A percentile compares a stretch with the other conserved stretches of the same genome.
Conservation (phyloP, 2,113 vertebrate species). For the Octodon degus region DNA sequence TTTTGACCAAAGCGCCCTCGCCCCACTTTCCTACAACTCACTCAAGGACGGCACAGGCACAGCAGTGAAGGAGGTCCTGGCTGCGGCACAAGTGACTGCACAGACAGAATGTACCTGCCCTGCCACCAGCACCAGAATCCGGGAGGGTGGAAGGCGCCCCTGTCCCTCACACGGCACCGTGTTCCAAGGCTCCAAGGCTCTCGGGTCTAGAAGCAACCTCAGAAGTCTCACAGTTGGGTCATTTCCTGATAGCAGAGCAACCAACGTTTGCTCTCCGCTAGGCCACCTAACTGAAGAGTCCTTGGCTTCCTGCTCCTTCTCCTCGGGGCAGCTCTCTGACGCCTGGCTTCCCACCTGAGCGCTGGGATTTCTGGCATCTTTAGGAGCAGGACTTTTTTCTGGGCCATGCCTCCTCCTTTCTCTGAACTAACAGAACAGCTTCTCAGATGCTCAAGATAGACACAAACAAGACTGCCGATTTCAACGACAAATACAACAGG, state of each 20-base stretch:
- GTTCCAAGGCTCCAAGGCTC: background rate
- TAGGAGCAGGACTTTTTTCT: background rate
- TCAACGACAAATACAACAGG: background rate
- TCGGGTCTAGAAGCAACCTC: background rate
- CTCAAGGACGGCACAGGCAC: background rate
- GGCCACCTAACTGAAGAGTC: background rate
- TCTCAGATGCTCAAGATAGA: background rate
- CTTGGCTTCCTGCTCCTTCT: background rate
- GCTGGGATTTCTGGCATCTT: constrained; percentile 22
- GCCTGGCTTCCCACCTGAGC: background rate
- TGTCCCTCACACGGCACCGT: background rate
- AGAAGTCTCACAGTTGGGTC: background rate
- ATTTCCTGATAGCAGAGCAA: background rate
- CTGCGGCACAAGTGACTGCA: background rate
- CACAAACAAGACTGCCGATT: constrained; percentile 10
- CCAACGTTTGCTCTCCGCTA: background rate
- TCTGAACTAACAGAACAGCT: background rate
- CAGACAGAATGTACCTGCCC: background rate
- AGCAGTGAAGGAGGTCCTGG: rapidly evolving
- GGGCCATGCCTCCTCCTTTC: background rate
- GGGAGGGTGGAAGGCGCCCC: background rate
- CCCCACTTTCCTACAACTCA: background rate
- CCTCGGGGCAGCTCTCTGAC: background rate
- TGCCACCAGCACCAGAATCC: background rate
- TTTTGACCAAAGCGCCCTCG: background rate